Evolutionary conservation across 1,140 invertebrate species (phyloP).

Genomic region (Leptinotarsa defecta): DNA sequence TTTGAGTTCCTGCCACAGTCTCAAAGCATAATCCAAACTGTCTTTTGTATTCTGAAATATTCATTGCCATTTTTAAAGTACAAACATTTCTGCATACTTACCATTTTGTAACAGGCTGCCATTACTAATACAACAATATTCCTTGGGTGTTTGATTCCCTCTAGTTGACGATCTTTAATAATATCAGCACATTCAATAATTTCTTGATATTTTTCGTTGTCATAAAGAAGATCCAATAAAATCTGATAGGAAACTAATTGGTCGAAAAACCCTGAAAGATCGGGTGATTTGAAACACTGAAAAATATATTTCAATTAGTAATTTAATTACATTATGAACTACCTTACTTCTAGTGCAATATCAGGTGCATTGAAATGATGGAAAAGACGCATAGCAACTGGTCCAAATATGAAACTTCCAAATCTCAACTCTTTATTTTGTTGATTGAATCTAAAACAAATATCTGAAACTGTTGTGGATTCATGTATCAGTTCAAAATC

Average conservation of each 20-base stretch:
- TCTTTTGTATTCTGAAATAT: conserved; percentile 71
- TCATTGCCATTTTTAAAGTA: neutral
- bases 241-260: conserved; percentile 72
- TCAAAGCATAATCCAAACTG: conserved; percentile 67
- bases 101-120: conserved; percentile 78
- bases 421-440: conserved; percentile 75
- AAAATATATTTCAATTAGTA: conserved; percentile 45
- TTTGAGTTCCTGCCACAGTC: conserved; percentile 64
- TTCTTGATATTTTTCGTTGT: conserved; percentile 71
- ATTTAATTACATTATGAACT: neutral
- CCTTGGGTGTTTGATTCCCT: conserved; percentile 68
- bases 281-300: conserved; percentile 68
- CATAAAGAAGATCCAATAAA: conserved; percentile 73
- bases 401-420: conserved; percentile 80
- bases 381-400: conserved; percentile 80
- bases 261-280: conserved; percentile 70
- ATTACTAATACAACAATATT: conserved; percentile 68
- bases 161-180: conserved; percentile 62
- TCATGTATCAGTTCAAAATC: no score
- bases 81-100: conserved; percentile 54
- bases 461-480: neutral
- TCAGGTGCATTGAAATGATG: conserved; percentile 72
- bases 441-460: conserved; percentile 67
- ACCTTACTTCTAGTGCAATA: conserved; percentile 64
- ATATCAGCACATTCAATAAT: conserved; percentile 68